Base-by-base conservation (phyloP, 2,113 vertebrate species). In the Poecilia latipinna region DNA sequence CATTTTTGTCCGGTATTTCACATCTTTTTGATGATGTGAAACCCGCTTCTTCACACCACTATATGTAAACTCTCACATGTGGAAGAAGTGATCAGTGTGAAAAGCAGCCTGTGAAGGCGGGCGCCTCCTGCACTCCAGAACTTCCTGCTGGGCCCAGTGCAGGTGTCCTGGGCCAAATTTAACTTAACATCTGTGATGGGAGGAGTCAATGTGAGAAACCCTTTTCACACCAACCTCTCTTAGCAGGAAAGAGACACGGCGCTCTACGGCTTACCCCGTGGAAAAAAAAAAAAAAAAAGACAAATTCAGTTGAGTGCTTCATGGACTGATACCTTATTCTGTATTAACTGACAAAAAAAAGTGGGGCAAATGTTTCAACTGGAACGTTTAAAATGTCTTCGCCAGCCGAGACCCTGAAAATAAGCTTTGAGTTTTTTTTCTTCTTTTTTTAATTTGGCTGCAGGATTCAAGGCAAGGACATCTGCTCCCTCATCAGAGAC, bases 401-500 rank as follows among this genome's bases (percentile, higher is more conserved):
- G 68, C 24, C 68, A 76, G 60, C 31, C 28, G 79, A 82, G 74
- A 37, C 26, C 68, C 33, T 26, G 26, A 54, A 44, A 61, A 74
- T 57, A 57, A 61, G 29, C 39, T 51, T 19, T 12, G 39, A 35
- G 35, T 12, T 37, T 37, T 37, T 39, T 19, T 3, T 64, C 35
- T 62, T 29, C 15, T n/a, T 68, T 48, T n/a, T 69, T 57, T 37
- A 48, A 26, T 75, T 85, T 88, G 82, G 79, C 66, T 75, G 77
- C 62, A 42, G 66, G 68, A 82, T 80, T 83, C 77, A 81, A 66
- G 60, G 66, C 79, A 77, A 85, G 86, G 84, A 88, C 88, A 90
- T 93, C 80, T 89, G 88, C 83, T 84, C 82, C 72, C 86, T 90
- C 88, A 90, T 91, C 78, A 77, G 89, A 90, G 86, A 85, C 70